Evolutionary conservation across 2,888 invertebrate genomes (phyloP).

Genomic region (Pammene aurita): DNA sequence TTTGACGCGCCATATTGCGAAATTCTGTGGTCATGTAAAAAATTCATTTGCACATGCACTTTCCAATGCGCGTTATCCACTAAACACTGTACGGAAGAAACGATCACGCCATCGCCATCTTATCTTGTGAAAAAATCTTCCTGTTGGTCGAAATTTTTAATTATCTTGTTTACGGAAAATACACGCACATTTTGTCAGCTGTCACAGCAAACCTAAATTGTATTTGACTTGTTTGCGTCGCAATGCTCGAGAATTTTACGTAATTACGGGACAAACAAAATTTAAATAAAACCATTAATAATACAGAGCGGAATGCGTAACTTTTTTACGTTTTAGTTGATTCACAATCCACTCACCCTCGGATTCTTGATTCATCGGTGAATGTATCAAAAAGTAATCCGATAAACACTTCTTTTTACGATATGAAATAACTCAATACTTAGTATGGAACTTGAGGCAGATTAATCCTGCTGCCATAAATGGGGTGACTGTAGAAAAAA

Average conservation of each 20-base stretch:
- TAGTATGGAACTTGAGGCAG: neutral
- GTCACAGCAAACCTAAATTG: neutral
- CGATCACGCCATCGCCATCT: constrained; percentile 41
- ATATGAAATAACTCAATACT: neutral
- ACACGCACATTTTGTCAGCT: constrained; percentile 7
- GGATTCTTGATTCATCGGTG: constrained; percentile 40
- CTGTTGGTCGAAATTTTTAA: neutral
- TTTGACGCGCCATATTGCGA: constrained; percentile 26
- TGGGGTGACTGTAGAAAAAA: too few relatives aligned
- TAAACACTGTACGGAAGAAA: constrained; percentile 41
- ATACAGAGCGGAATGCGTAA: constrained; percentile 11
- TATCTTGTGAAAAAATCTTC: constrained; percentile 17
- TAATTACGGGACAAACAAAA: neutral
- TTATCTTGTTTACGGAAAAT: constrained; percentile 1
- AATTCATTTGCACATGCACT: constrained; percentile 38
- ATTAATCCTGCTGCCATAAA: too few relatives aligned
- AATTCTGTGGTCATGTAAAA: constrained; percentile 27
- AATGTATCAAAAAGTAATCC: constrained; percentile 12
- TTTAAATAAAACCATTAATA: neutral
- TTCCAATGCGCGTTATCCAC: constrained; percentile 39
- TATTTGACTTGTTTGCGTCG: neutral
- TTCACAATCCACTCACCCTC: constrained; percentile 14
- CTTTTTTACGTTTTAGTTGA: constrained; percentile 15
- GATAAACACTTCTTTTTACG: neutral
- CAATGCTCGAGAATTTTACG: neutral